Conservation (phyloP, 2,113 vertebrate genomes). For the Fulmarus glacialis region DNA sequence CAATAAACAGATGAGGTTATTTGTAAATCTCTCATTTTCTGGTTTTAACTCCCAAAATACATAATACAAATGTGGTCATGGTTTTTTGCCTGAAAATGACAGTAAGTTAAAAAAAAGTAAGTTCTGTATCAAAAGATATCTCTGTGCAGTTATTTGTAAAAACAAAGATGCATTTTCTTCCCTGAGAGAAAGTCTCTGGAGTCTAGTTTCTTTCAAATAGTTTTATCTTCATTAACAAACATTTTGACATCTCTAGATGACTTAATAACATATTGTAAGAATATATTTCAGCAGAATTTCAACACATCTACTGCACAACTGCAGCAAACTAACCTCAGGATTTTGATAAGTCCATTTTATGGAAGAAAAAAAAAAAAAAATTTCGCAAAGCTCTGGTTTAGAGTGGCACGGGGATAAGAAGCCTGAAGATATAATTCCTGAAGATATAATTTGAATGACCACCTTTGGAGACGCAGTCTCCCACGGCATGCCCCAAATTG, state of each 20-base stretch:
- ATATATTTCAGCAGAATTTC: conserved; percentile 30
- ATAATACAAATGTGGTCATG: not conserved
- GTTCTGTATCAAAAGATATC: not conserved
- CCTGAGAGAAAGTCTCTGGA: not conserved
- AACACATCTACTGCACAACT: not conserved
- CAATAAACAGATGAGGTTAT: not conserved
- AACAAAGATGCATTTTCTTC: not conserved
- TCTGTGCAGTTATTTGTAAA: not conserved
- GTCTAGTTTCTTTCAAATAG: not conserved
- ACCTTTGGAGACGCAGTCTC: not conserved
- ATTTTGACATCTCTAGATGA: conserved; percentile 10
- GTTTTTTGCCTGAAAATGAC: not conserved
- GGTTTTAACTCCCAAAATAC: not conserved
- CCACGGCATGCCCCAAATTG: not conserved
- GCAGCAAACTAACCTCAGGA: not conserved
- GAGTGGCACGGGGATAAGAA: not conserved
- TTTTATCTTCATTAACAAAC: conserved; percentile 4
- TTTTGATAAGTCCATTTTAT: not conserved
- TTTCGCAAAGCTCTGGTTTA: not conserved
- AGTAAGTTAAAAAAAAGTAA: not conserved
- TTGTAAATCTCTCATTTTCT: not conserved
- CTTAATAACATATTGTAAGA: not conserved
- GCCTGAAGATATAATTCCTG: not conserved
- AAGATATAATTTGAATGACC: not conserved
- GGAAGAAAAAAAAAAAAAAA: not conserved